Conservation (phyloP, 1,140 invertebrate species). For the Polyergus mexicanus region DNA sequence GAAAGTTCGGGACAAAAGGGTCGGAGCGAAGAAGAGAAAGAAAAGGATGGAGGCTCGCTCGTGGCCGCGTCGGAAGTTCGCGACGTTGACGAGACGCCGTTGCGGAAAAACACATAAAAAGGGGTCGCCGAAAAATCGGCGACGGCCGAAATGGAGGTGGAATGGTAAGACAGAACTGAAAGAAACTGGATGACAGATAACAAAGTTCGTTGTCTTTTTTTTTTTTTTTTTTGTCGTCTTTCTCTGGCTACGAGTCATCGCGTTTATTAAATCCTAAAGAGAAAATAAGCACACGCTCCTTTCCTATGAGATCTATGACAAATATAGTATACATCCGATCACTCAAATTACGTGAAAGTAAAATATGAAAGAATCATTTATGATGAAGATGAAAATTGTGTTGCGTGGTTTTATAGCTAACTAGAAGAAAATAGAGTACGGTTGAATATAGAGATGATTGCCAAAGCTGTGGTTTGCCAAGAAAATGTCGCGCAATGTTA, state of each 20-base stretch:
- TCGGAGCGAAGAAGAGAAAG: slow-evolving; percentile 25
- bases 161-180: slow-evolving; percentile 45
- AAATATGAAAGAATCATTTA: too few relatives aligned
- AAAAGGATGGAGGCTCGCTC: neutral
- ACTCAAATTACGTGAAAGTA: neutral
- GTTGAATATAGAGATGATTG: too few relatives aligned
- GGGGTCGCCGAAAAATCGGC: slow-evolving; percentile 67
- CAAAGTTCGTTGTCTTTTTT: slow-evolving; percentile 67
- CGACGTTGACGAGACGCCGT: slow-evolving; percentile 40
- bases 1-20: slow-evolving; percentile 61
- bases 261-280: slow-evolving; percentile 57
- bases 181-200: slow-evolving; percentile 71
- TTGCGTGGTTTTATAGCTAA: too few relatives aligned
- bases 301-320: neutral
- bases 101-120: slow-evolving; percentile 67
- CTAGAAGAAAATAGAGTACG: too few relatives aligned
- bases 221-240: slow-evolving; percentile 30
- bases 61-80: slow-evolving; percentile 56
- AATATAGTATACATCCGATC: neutral
- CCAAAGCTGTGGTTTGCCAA: too few relatives aligned
- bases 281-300: slow-evolving; percentile 31
- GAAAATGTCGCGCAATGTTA: neutral
- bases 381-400: too few relatives aligned
- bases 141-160: slow-evolving; percentile 54
- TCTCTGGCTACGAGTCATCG: slow-evolving; percentile 31